These are phyloP conservation scores for Cyrtodaria siliqua DNA, from an alignment of 2,888 invertebrate genomes.

Conservation along the genomic window DNA sequence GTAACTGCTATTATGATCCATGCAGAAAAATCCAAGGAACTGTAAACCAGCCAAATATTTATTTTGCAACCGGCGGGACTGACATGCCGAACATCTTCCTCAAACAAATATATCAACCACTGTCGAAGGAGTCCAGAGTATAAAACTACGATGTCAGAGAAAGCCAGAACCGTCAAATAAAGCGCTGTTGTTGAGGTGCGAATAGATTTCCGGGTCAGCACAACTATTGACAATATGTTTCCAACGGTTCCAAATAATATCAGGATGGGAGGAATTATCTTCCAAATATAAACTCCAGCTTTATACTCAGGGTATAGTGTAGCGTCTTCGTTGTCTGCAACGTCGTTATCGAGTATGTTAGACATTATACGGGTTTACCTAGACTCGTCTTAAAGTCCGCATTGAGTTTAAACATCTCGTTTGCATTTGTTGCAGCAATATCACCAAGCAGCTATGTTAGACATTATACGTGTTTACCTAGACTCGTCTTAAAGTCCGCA, in stretches of 20 bases:
- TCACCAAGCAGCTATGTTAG: too few relatives aligned
- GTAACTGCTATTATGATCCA: conserved; percentile 82
- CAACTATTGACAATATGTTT: conserved; percentile 73
- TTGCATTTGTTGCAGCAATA: too few relatives aligned
- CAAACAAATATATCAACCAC: conserved; percentile 60
- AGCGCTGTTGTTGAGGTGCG: conserved; percentile 70
- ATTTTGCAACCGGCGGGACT: conserved; percentile 67
- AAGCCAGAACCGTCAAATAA: conserved; percentile 73
- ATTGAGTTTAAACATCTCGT: too few relatives aligned
- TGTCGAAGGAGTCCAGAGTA: conserved; percentile 77
- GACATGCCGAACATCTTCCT: conserved; percentile 66
- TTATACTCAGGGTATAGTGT: conserved; percentile 45
- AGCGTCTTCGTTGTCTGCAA: too few relatives aligned
- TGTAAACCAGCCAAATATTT: conserved; percentile 75
- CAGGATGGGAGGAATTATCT: conserved; percentile 71
- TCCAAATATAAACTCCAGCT: conserved; percentile 64
- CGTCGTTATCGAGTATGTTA: too few relatives aligned
- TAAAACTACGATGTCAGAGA: conserved; percentile 73
- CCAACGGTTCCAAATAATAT: conserved; percentile 78
- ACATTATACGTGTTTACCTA: too few relatives aligned
- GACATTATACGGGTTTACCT: too few relatives aligned
- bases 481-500: too few relatives aligned
- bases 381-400: too few relatives aligned
- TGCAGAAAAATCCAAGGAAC: conserved; percentile 74
- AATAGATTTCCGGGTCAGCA: conserved; percentile 68